Evolutionary conservation across 2,113 vertebrate species (phyloP).

Genomic region (Porphyrio hochstetteri): DNA sequence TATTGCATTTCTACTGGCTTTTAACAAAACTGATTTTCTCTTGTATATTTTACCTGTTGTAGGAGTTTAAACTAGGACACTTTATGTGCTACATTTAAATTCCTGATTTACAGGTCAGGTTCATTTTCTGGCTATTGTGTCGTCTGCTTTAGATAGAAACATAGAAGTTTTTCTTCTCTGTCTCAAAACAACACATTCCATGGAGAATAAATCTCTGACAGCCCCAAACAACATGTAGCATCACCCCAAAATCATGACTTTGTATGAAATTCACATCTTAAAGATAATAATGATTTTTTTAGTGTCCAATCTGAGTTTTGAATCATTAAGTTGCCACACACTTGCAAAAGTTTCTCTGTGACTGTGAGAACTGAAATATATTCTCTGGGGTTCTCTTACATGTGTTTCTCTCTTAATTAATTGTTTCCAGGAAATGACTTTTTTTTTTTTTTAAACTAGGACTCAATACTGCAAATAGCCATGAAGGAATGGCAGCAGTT

Average conservation of each 20-base stretch:
- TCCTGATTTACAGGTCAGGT: not conserved
- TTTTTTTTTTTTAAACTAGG: not conserved
- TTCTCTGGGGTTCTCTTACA: not conserved
- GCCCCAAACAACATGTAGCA: not conserved
- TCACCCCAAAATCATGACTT: not conserved
- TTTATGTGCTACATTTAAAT: not conserved
- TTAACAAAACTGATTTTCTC: not conserved
- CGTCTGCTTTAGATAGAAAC: not conserved
- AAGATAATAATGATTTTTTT: not conserved
- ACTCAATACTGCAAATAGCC: not conserved
- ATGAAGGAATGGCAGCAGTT: not conserved
- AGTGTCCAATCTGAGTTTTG: not conserved
- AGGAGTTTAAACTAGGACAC: not conserved
- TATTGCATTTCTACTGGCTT: not conserved
- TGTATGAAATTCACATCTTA: not conserved
- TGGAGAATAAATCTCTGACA: not conserved
- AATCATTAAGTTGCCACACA: not conserved
- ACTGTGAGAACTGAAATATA: not conserved
- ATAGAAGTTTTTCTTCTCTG: not conserved
- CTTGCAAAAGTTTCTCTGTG: not conserved
- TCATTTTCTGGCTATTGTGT: not conserved
- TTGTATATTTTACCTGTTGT: not conserved
- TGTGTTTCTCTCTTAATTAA: not conserved
- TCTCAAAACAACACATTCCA: not conserved
- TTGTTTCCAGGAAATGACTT: not conserved